Percentiles rank a stretch among this genome's conserved stretches.
Evolutionary conservation across 2,888 invertebrate genomes (phyloP).

Genomic region (Drosophila siamana): DNA sequence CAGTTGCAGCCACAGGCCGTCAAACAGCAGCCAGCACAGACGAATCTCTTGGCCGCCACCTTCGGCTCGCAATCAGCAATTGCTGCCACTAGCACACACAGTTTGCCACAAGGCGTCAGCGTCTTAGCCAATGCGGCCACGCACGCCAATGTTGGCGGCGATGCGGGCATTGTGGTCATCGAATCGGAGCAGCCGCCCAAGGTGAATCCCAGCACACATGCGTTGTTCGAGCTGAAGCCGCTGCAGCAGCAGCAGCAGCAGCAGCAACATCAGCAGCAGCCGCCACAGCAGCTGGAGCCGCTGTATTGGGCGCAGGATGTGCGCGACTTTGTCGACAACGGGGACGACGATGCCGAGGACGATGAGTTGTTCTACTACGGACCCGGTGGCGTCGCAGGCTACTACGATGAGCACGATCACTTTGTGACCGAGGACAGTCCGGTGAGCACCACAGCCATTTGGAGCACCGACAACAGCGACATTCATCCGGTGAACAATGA

Average conservation of each 20-base stretch:
- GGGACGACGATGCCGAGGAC: slow-evolving; percentile 26
- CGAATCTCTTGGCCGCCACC: slow-evolving; percentile 19
- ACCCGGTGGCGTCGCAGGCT: slow-evolving; percentile 14
- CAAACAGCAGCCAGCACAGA: slow-evolving; percentile 7
- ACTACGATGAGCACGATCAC: slow-evolving; percentile 53
- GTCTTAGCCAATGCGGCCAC: slow-evolving; percentile 56
- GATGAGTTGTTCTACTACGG: slow-evolving; percentile 48
- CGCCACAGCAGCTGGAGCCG: slow-evolving; percentile 1
- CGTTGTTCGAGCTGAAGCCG: slow-evolving; percentile 79
- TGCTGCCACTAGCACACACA: not conserved
- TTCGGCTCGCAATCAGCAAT: slow-evolving; percentile 22
- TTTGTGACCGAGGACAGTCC: slow-evolving; percentile 60
- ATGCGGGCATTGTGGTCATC: slow-evolving; percentile 72
- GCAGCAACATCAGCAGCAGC: slow-evolving; percentile 2
- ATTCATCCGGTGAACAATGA: slow-evolving; percentile 52
- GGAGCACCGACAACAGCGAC: slow-evolving; percentile 69
- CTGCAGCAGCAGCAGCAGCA: slow-evolving; percentile 35
- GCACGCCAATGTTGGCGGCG: slow-evolving; percentile 61
- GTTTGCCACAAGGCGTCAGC: slow-evolving; percentile 59
- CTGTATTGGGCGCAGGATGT: slow-evolving; percentile 42
- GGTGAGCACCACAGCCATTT: slow-evolving; percentile 58
- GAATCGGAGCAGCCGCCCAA: slow-evolving; percentile 76
- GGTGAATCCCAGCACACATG: slow-evolving; percentile 81
- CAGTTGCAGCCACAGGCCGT: not conserved
- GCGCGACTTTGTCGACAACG: slow-evolving; percentile 12